Base-by-base conservation (phyloP, 2,888 invertebrate species). In the Synanthedon formicaeformis region DNA sequence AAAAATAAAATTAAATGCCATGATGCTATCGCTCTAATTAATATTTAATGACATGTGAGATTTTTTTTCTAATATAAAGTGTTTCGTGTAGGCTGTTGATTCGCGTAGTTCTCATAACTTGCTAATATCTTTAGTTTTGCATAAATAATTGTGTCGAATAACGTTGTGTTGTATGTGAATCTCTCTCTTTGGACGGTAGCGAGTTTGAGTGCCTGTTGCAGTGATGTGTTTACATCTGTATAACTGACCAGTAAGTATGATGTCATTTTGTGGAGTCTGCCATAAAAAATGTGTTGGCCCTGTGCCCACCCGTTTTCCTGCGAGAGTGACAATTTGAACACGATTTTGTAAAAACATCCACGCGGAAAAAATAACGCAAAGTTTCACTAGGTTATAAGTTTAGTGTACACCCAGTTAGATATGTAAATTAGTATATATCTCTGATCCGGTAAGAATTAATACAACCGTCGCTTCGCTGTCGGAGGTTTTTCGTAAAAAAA, bases 301-400 rank as follows among this genome's bases (percentile, higher is more conserved):
- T 80, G 81, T 87, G 87, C 87, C 87, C 86, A 86, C 78, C 82
- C 78, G 70, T 83, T 85, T 85, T 80, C 81, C 80, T 80, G 69
- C 69, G 75, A 75, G 73, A 63, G 61, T 75, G 73, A 75, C 71
- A 72, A 78, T 73, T 77, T 61, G 64, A 71, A 76, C 70, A 73
- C 65, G 60, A 69, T 72, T 82, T 78, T 69, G 67, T 63, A 67
- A 69, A 75, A 73, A 75, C 64, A 75, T 71, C 69, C 78, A 81
- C 74, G 80, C 71, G 79, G 71, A 73, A 72, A 73, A 75, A 34
- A 27, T n/a, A 34, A 70, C 72, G 61, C 74, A 75, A 71, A 66
- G 73, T 75, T 75, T 71, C 73, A 74, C 60, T 75, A 78, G 81
- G 81, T 81, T 81, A 78, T 69, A 71, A 64, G 16, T 16, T 16